Conservation (phyloP, 2,113 vertebrate genomes). For the Procapra przewalskii region DNA sequence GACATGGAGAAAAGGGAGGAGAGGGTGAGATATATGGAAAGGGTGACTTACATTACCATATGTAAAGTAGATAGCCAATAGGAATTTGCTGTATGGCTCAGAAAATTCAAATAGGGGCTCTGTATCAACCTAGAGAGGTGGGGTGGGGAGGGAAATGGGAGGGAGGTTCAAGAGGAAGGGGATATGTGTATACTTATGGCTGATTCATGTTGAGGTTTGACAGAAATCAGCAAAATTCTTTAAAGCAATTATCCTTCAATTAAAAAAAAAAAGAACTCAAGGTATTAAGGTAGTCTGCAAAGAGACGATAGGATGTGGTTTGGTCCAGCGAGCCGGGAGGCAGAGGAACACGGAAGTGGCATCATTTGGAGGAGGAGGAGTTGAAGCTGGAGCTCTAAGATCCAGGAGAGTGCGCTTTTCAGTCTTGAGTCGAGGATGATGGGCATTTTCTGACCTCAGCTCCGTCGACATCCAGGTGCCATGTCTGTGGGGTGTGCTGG, state of each 20-base stretch:
- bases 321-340: fast-evolving
- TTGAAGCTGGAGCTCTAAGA: background rate
- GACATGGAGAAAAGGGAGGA: background rate
- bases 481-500: background rate
- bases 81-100: background rate
- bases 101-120: background rate
- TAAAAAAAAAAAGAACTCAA: background rate
- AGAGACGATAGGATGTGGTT: background rate
- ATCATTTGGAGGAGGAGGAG: background rate
- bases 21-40: background rate
- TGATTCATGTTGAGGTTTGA: background rate
- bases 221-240: background rate
- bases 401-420: fast-evolving
- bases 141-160: background rate
- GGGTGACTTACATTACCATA: background rate
- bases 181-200: background rate
- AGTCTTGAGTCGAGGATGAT: background rate
- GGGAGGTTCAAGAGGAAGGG: background rate
- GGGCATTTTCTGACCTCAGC: background rate
- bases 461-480: fast-evolving
- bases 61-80: background rate
- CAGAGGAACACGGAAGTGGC: background rate
- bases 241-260: background rate
- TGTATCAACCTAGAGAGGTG: background rate
- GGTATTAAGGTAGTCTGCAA: background rate